Evolutionary conservation across 2,797 vertebrate genomes (phyloP).

Genomic region (Rhadinocentrus ornatus): DNA sequence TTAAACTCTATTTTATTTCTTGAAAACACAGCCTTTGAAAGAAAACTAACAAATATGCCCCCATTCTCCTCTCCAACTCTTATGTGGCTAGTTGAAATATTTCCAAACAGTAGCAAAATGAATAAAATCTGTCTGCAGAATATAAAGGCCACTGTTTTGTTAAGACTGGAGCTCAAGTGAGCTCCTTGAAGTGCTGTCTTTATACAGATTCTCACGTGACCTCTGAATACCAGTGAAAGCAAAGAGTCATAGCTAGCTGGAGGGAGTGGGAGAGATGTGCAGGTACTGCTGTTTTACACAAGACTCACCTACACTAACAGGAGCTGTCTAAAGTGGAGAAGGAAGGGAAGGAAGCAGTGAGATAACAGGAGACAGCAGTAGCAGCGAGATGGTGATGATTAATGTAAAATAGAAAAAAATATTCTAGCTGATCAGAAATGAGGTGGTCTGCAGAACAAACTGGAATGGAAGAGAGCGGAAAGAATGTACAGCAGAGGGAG

Average conservation of each 20-base stretch:
- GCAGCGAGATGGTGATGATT: conserved; percentile 58
- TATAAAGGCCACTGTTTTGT: conserved; percentile 5
- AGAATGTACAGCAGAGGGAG: conserved; percentile 24
- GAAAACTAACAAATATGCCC: conserved; percentile 47
- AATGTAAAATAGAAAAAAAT: conserved; percentile 43
- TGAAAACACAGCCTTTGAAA: conserved; percentile 47
- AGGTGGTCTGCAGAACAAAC: conserved; percentile 38
- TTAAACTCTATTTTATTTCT: conserved; percentile 66
- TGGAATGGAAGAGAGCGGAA: conserved; percentile 33
- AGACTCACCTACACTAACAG: conserved; percentile 64
- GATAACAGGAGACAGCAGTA: conserved; percentile 57
- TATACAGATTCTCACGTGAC: conserved; percentile 50
- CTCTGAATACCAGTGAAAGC: conserved; percentile 56
- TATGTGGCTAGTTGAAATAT: conserved; percentile 23
- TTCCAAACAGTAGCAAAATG: conserved; percentile 26
- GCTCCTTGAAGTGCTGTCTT: conserved; percentile 29
- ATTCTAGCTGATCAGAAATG: conserved; percentile 20
- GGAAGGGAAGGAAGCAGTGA: conserved; percentile 29
- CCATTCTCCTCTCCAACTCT: conserved; percentile 27
- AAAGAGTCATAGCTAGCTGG: conserved; percentile 12
- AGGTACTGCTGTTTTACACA: conserved; percentile 64
- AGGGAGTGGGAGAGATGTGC: conserved; percentile 45
- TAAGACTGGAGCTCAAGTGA: conserved; percentile 26
- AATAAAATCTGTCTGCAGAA: conserved; percentile 17
- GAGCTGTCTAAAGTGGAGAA: conserved; percentile 53